phyloP scores from a whole-genome alignment of 2,113 vertebrate species.

The Protobothrops flavoviridis region DNA sequence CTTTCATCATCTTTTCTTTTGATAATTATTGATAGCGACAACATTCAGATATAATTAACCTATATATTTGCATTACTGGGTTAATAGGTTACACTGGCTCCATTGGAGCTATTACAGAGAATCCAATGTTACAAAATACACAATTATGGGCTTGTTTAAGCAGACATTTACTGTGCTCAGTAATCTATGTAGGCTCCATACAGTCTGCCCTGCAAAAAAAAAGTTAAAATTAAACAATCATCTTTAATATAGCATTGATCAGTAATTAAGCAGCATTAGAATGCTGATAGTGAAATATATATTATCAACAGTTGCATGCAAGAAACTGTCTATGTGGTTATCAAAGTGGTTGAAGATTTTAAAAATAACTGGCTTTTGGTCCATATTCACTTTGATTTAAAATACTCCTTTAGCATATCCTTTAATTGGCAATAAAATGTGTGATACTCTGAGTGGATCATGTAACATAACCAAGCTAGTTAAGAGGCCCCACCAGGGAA shows the following conservation, averaged over 20 bases:
- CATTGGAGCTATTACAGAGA: conserved; percentile 65
- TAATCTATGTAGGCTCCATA: conserved; percentile 74
- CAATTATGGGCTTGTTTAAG: conserved; percentile 75
- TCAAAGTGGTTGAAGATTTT: conserved; percentile 40
- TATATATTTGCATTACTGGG: conserved; percentile 42
- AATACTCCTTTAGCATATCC: conserved; percentile 40
- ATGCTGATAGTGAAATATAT: conserved; percentile 57
- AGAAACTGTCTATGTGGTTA: conserved; percentile 37
- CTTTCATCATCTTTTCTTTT: conserved; percentile 16
- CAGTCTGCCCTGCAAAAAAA: conserved; percentile 70
- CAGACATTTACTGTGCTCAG: conserved; percentile 68
- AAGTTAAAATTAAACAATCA: conserved; percentile 50
- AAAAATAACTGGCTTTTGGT: conserved; percentile 37
- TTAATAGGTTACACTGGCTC: conserved; percentile 61
- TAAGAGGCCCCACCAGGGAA: conserved; percentile 2
- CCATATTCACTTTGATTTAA: conserved; percentile 41
- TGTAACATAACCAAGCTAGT: conserved; percentile 46
- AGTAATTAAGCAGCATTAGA: conserved; percentile 58
- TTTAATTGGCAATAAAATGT: conserved; percentile 32
- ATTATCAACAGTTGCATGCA: conserved; percentile 47
- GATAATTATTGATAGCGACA: conserved; percentile 40
- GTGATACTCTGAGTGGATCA: conserved; percentile 13
- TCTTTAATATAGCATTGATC: conserved; percentile 75
- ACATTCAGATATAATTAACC: conserved; percentile 49
- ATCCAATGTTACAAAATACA: conserved; percentile 67